A percentile compares a stretch with the other conserved stretches of the same genome.
phyloP scores from a whole-genome alignment of 2,113 vertebrate genomes.

The Malurus alboscapulatus region DNA sequence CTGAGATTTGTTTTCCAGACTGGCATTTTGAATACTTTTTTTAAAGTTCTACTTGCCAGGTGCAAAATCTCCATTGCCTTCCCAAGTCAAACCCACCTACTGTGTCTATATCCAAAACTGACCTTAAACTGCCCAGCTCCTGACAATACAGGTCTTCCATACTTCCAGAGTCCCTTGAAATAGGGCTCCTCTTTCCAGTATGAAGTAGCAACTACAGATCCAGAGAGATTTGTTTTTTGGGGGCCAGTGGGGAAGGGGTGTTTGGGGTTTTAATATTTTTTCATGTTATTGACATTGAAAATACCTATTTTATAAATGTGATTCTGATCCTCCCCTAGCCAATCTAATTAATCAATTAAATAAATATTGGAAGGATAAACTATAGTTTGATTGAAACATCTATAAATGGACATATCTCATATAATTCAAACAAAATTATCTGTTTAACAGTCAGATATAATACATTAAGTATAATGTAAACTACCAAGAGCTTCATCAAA shows the following conservation, averaged over 20 bases:
- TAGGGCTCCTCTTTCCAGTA: not conserved
- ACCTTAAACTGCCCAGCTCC: not conserved
- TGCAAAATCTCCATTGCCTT: not conserved
- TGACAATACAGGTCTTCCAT: not conserved
- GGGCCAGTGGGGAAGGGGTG: not conserved
- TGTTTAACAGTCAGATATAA: not conserved
- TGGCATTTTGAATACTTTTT: not conserved
- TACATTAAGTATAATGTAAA: not conserved
- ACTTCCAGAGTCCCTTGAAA: not conserved
- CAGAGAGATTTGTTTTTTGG: not conserved
- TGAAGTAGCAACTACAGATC: not conserved
- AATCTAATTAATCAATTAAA: not conserved
- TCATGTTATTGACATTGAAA: not conserved
- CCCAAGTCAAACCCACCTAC: not conserved
- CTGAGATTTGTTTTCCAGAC: not conserved
- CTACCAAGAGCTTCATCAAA: not conserved
- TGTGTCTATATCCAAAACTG: fast-evolving
- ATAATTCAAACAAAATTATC: not conserved
- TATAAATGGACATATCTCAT: not conserved
- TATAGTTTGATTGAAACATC: not conserved
- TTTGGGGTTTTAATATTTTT: not conserved
- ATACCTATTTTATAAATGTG: not conserved
- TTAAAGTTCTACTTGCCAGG: not conserved
- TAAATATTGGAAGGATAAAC: not conserved
- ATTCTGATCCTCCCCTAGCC: not conserved